A percentile compares a stretch with the other conserved stretches of the same genome.
Conservation (phyloP, 2,888 invertebrate genomes). For the Cerceris ruficornis region DNA sequence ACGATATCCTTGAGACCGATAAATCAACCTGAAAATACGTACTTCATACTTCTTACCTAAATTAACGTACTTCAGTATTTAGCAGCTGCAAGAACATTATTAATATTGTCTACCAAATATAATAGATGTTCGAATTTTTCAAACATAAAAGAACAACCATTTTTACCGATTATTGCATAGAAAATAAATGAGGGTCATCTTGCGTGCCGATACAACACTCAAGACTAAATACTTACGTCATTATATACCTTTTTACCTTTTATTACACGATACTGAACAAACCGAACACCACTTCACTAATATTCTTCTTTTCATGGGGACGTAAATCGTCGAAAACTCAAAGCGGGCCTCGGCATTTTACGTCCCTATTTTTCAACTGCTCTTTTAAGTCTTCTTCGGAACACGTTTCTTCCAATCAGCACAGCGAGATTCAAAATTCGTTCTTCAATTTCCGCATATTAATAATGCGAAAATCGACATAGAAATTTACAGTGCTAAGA, state of each 20-base stretch:
- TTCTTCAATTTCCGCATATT: neutral
- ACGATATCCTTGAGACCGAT: neutral
- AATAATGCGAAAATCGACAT: neutral
- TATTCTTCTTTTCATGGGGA: neutral
- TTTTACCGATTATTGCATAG: constrained; percentile 10
- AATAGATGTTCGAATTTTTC: no score
- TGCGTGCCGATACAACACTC: constrained; percentile 84
- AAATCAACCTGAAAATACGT: neutral
- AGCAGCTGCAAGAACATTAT: neutral
- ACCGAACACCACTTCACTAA: neutral
- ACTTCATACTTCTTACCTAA: no score
- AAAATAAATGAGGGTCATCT: constrained; percentile 68
- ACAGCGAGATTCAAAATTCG: neutral
- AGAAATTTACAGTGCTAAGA: neutral
- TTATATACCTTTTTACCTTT: constrained; percentile 52
- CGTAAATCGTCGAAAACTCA: constrained; percentile 24
- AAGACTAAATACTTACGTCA: constrained; percentile 83
- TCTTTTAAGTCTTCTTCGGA: neutral
- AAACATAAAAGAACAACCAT: constrained; percentile 26
- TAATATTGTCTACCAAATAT: no score
- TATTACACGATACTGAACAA: constrained; percentile 16
- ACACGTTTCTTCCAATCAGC: neutral
- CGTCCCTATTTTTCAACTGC: neutral
- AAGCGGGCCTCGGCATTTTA: constrained; percentile 18
- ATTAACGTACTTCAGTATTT: neutral